Evolutionary conservation across 2,797 vertebrate species (phyloP).

Genomic region (Oophaga sylvatica): DNA sequence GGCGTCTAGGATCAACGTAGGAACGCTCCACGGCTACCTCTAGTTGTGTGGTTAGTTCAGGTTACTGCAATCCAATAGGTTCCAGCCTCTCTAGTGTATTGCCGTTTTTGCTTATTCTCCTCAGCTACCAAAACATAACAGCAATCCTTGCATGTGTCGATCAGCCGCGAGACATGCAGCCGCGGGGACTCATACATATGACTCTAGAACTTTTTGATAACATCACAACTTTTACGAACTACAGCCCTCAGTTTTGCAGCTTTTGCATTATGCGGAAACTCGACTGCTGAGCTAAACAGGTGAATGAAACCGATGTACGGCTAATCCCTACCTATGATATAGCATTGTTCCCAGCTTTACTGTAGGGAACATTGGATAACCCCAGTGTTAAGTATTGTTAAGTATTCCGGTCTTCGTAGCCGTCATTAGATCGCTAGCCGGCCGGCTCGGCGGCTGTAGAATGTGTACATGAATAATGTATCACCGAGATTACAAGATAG

Average conservation of each 20-base stretch:
- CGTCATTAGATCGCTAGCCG: slow-evolving; percentile 21
- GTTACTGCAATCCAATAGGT: no score
- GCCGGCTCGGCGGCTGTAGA: slow-evolving; percentile 3
- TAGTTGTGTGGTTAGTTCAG: no score
- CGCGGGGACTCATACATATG: no score
- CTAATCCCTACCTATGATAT: background rate
- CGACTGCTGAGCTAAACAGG: background rate
- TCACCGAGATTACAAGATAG: slow-evolving; percentile 46
- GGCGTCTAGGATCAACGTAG: no score
- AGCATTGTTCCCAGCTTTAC: background rate
- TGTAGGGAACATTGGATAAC: background rate
- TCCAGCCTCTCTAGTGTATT: no score
- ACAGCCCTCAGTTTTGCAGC: background rate
- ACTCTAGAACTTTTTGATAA: background rate
- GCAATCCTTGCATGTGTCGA: no score
- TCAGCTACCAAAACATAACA: no score
- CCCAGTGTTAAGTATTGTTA: background rate
- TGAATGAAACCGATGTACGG: background rate
- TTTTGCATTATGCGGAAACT: background rate
- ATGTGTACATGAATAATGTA: slow-evolving; percentile 42
- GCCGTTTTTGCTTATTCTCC: no score
- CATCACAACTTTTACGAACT: background rate
- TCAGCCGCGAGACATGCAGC: no score
- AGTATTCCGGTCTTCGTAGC: slow-evolving; percentile 20
- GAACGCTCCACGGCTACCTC: no score